Evolutionary conservation across 2,113 vertebrate species (phyloP).

Genomic region (Festucalex cinctus): DNA sequence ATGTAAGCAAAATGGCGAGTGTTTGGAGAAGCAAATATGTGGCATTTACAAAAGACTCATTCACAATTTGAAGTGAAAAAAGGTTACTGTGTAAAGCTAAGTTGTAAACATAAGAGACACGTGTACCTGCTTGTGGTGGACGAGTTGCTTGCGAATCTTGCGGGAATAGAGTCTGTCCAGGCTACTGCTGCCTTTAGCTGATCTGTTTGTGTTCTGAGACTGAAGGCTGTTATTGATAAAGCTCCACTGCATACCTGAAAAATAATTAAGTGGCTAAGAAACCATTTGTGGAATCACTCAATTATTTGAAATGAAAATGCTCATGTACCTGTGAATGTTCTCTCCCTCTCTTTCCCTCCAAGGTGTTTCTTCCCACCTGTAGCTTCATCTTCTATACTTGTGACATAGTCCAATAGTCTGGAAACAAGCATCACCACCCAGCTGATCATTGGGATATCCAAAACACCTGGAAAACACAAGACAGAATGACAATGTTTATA

Average conservation of each 20-base stretch:
- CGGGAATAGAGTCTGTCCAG: slow-evolving; percentile 94
- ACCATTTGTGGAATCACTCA: neutral
- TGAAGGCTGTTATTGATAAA: slow-evolving; percentile 98
- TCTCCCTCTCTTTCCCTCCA: slow-evolving; percentile 90
- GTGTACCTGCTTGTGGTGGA: slow-evolving; percentile 98
- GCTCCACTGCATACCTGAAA: slow-evolving; percentile 92
- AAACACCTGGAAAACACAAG: slow-evolving; percentile 73
- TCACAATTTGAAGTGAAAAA: too few species aligned
- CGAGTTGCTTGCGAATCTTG: slow-evolving; percentile 97
- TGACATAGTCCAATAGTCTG: slow-evolving; percentile 91
- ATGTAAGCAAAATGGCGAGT: neutral
- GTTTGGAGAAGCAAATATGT: neutral
- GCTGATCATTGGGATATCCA: slow-evolving; percentile 98
- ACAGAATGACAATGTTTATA: neutral
- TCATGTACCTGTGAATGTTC: slow-evolving; percentile 80
- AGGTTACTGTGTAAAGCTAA: neutral
- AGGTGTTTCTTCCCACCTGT: slow-evolving; percentile 89
- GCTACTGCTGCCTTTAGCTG: slow-evolving; percentile 93
- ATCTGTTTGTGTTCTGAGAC: slow-evolving; percentile 85
- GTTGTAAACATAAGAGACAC: slow-evolving; percentile 39
- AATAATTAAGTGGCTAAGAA: neutral
- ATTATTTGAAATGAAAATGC: neutral
- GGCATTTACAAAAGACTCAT: too few species aligned
- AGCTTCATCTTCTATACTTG: slow-evolving; percentile 95
- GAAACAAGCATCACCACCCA: slow-evolving; percentile 99